Conservation (phyloP, 2,797 vertebrate species). For the Poeciliopsis gracilis region DNA sequence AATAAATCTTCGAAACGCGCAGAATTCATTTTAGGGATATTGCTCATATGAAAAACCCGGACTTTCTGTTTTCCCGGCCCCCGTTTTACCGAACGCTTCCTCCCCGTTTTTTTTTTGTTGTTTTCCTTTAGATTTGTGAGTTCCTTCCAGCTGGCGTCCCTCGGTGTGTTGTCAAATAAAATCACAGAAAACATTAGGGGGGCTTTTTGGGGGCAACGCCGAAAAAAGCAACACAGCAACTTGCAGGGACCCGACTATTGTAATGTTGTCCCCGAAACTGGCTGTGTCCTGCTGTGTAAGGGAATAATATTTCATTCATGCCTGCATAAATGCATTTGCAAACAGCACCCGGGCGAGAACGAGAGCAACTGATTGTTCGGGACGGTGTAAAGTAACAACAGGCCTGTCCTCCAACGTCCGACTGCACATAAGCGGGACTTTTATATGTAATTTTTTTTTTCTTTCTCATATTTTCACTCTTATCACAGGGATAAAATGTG, state of each 20-base stretch:
- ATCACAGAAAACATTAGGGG: constrained; percentile 59
- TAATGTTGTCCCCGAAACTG: constrained; percentile 55
- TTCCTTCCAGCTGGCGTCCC: constrained; percentile 53
- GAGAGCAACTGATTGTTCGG: constrained; percentile 41
- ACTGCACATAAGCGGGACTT: constrained; percentile 18
- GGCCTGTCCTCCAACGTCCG: constrained; percentile 39
- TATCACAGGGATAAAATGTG: constrained; percentile 38
- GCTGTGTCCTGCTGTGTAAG: constrained; percentile 65
- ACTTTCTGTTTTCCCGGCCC: not conserved
- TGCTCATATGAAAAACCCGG: constrained; percentile 2
- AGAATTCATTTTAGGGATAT: constrained; percentile 4
- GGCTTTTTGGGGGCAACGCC: constrained; percentile 33
- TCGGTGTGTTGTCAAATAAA: constrained; percentile 58
- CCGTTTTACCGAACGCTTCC: not conserved
- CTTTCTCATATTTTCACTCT: constrained; percentile 39
- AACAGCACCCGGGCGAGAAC: constrained; percentile 55
- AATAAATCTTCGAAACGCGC: constrained; percentile 6
- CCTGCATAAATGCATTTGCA: constrained; percentile 69
- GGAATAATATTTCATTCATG: constrained; percentile 70
- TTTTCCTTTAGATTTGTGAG: constrained; percentile 49
- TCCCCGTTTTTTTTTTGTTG: constrained; percentile 3
- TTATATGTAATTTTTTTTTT: too few relatives aligned
- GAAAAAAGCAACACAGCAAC: constrained; percentile 50
- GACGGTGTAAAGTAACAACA: constrained; percentile 38
- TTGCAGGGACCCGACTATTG: constrained; percentile 44